Percentiles rank a stretch among this genome's conserved stretches.
phyloP scores from a whole-genome alignment of 2,113 vertebrate species.

The Pluvialis apricaria region DNA sequence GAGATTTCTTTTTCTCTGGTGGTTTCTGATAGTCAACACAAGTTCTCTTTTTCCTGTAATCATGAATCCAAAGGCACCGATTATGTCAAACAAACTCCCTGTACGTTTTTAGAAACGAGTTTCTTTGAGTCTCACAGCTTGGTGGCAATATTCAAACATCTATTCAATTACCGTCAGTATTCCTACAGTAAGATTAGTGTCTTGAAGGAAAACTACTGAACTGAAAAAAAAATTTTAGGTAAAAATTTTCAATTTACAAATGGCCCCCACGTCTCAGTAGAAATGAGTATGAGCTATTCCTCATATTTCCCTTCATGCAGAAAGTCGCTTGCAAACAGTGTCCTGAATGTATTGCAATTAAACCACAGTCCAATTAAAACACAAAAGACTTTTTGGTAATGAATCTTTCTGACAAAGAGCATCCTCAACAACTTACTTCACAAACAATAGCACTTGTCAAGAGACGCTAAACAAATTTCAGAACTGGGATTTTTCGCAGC shows the following conservation, averaged over 20 bases:
- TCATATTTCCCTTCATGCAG: background rate
- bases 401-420: background rate
- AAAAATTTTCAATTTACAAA: background rate
- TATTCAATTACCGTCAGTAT: background rate
- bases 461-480: background rate
- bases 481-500: background rate
- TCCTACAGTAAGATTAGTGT: background rate
- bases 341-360: background rate
- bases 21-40: background rate
- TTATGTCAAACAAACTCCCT: background rate
- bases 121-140: slow-evolving; percentile 14
- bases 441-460: background rate
- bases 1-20: background rate
- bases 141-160: slow-evolving; percentile 35
- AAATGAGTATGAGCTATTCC: background rate
- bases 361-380: slow-evolving; percentile 22
- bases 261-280: background rate
- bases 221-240: background rate
- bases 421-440: slow-evolving; percentile 3
- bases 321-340: background rate
- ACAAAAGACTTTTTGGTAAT: slow-evolving; percentile 26
- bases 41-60: background rate
- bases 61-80: background rate
- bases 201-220: background rate
- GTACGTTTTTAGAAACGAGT: background rate